These are phyloP conservation scores for Ornithoptera priamus DNA, from an alignment of 2,888 invertebrate genomes.

Conservation along the genomic window DNA sequence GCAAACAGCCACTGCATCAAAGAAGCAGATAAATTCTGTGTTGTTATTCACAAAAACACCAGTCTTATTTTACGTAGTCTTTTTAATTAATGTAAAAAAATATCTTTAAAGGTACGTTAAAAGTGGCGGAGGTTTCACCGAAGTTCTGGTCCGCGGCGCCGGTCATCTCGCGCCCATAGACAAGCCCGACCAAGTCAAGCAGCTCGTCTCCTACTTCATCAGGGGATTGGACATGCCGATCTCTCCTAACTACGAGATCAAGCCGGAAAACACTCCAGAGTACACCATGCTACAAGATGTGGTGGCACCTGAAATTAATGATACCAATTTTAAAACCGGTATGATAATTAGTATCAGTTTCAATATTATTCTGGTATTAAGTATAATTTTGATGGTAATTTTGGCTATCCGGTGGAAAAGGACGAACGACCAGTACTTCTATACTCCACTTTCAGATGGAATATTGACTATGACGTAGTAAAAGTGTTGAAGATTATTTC, in stretches of 20 bases:
- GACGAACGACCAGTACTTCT: slow-evolving; percentile 46
- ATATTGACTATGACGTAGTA: slow-evolving; percentile 40
- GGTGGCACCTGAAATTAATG: slow-evolving; percentile 28
- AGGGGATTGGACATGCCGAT: slow-evolving; percentile 41
- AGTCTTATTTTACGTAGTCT: neutral
- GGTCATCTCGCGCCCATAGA: slow-evolving; percentile 83
- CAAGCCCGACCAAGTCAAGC: slow-evolving; percentile 72
- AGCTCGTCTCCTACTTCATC: slow-evolving; percentile 55
- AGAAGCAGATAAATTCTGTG: too few species aligned
- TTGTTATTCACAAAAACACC: too few species aligned
- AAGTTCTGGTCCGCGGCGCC: slow-evolving; percentile 78
- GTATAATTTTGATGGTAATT: slow-evolving; percentile 43
- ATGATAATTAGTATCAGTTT: slow-evolving; percentile 53
- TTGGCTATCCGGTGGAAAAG: slow-evolving; percentile 49
- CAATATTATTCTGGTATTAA: slow-evolving; percentile 50
- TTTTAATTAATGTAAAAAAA: neutral
- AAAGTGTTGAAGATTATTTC: neutral
- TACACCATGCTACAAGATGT: slow-evolving; percentile 2
- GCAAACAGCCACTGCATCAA: too few species aligned
- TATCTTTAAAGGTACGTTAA: slow-evolving; percentile 72
- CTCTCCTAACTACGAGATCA: slow-evolving; percentile 24
- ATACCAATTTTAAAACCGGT: slow-evolving; percentile 37
- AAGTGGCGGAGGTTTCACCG: slow-evolving; percentile 76
- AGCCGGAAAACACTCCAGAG: slow-evolving; percentile 18
- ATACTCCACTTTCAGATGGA: slow-evolving; percentile 40